Conservation (phyloP, 2,113 vertebrate genomes). For the Oophaga pumilio region DNA sequence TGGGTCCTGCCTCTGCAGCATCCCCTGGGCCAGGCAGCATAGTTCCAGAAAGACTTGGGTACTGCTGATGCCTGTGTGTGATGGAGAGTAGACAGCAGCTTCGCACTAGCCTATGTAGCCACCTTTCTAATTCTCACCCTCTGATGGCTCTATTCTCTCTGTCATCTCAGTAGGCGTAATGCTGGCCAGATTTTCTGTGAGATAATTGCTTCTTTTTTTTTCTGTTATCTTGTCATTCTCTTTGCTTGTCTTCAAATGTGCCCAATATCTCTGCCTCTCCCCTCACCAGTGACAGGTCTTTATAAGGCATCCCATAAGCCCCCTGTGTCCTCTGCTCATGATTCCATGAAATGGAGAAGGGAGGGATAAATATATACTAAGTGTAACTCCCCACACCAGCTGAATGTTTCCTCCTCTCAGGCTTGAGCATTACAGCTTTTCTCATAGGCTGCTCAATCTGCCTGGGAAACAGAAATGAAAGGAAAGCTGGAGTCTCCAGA, state of each 20-base stretch:
- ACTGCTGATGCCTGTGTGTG: conserved; percentile 4
- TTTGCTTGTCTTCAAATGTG: conserved; percentile 12
- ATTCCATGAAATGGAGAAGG: conserved; percentile 55
- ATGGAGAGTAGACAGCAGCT: conserved; percentile 33
- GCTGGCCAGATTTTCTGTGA: not conserved
- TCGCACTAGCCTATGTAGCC: conserved; percentile 33
- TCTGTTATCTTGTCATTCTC: conserved; percentile 27
- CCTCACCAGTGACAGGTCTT: conserved; percentile 49
- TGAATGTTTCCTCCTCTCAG: conserved; percentile 28
- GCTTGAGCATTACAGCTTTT: conserved; percentile 10
- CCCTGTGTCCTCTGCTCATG: conserved; percentile 29
- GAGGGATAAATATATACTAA: conserved; percentile 56
- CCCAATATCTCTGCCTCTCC: conserved; percentile 18
- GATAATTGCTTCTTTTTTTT: not conserved
- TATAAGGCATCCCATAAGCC: conserved; percentile 55
- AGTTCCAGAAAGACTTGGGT: conserved; percentile 41
- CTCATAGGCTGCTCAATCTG: conserved; percentile 1
- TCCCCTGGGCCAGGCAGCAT: conserved; percentile 45
- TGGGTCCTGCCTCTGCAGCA: conserved; percentile 19
- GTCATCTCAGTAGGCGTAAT: not conserved
- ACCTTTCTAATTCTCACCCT: conserved; percentile 20
- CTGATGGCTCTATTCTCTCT: not conserved
- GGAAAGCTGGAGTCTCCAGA: conserved; percentile 11
- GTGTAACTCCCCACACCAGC: conserved; percentile 43
- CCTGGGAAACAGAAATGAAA: conserved; percentile 26